Evolutionary conservation across 2,113 vertebrate genomes (phyloP).

Genomic region (Sylvia atricapilla): DNA sequence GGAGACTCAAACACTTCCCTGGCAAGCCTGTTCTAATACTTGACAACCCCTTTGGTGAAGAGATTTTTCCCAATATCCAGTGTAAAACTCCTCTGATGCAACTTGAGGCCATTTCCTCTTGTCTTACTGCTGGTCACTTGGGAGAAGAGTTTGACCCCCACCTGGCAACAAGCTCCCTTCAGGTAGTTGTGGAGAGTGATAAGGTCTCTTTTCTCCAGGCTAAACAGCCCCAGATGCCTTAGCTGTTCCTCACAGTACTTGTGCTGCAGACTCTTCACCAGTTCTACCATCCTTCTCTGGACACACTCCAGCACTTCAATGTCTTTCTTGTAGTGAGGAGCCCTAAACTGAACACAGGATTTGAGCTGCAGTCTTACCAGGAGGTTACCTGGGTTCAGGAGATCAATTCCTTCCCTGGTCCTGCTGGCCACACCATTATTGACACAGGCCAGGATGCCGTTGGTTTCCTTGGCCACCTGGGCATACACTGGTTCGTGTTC

Average conservation of each 20-base stretch:
- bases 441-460: not conserved
- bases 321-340: not conserved
- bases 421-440: not conserved
- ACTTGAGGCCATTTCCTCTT: not conserved
- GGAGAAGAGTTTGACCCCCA: not conserved
- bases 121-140: no score
- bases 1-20: not conserved
- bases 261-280: not conserved
- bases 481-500: not conserved
- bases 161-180: not conserved
- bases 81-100: not conserved
- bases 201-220: not conserved
- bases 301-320: not conserved
- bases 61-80: not conserved
- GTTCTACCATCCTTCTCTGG: not conserved
- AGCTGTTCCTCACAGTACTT: not conserved
- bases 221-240: not conserved
- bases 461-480: not conserved
- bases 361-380: not conserved
- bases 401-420: not conserved
- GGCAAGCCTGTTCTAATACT: not conserved
- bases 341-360: not conserved
- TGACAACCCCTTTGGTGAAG: rapidly evolving
- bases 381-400: not conserved
- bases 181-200: not conserved